Conservation (phyloP, 35 echinoderm and acorn worm species). For the Ophiothrix spiculata region DNA sequence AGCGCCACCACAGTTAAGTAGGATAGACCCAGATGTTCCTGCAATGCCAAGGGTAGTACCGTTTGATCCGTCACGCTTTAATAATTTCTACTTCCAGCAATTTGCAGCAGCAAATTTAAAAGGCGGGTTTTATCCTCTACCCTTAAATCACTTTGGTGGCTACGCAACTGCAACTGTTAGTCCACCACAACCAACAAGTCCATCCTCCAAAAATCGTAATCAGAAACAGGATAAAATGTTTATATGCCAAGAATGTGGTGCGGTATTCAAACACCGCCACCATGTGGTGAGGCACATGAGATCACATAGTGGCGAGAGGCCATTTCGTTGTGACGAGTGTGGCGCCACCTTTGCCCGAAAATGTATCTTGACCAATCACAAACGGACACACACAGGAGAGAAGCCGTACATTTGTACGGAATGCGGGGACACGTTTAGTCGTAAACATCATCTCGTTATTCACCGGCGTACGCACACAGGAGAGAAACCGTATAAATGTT, state of each 20-base stretch:
- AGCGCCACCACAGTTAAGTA: not conserved
- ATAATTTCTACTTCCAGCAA: not conserved
- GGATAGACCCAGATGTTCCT: not conserved
- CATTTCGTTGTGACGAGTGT: slow-evolving; percentile 59
- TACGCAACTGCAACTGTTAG: not conserved
- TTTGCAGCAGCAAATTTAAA: not conserved
- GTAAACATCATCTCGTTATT: slow-evolving; percentile 71
- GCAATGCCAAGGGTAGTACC: not conserved
- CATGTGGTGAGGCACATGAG: slow-evolving; percentile 74
- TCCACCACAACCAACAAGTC: not conserved
- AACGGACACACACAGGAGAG: slow-evolving; percentile 55
- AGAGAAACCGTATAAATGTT: slow-evolving; percentile 59
- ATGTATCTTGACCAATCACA: slow-evolving; percentile 72
- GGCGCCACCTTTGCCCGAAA: slow-evolving; percentile 65
- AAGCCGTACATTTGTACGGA: slow-evolving; percentile 63
- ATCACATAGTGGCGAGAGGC: slow-evolving; percentile 61
- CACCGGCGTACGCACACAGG: slow-evolving; percentile 67
- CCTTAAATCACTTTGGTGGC: not conserved
- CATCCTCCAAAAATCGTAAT: not conserved
- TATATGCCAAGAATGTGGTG: slow-evolving; percentile 48
- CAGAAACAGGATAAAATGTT: slow-evolving; percentile 33
- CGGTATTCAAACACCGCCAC: slow-evolving; percentile 72
- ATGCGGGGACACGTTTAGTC: slow-evolving; percentile 74
- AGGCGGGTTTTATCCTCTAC: not conserved
- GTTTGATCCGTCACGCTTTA: not conserved